phyloP scores from a whole-genome alignment of 2,797 vertebrate genomes.

The Catostomus latipinnis region DNA sequence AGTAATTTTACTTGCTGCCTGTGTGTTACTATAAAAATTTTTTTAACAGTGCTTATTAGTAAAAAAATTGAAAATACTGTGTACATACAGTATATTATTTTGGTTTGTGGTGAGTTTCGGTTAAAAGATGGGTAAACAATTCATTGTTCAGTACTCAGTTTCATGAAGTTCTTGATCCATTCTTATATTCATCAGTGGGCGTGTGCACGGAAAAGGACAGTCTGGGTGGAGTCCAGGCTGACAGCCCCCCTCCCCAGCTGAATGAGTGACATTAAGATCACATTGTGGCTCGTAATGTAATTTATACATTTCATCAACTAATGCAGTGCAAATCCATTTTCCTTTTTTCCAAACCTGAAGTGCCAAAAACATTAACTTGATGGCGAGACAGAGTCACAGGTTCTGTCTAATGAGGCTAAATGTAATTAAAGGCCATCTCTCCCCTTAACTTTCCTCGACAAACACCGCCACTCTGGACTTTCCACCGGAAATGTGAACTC shows the following conservation, averaged over 20 bases:
- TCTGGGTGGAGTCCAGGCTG: constrained; percentile 6
- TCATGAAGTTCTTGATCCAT: neutral
- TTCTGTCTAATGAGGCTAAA: constrained; percentile 64
- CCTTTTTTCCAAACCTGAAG: constrained; percentile 74
- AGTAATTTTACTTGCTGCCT: too few species aligned
- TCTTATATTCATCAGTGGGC: neutral
- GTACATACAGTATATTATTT: too few species aligned
- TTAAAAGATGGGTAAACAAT: neutral
- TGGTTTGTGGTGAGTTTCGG: neutral
- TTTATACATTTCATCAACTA: constrained; percentile 85
- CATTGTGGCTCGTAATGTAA: constrained; percentile 81
- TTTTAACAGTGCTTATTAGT: too few species aligned
- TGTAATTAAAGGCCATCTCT: constrained; percentile 80
- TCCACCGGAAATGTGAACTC: constrained; percentile 6
- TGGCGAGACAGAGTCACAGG: constrained; percentile 75
- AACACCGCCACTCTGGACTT: constrained; percentile 37
- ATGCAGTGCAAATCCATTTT: constrained; percentile 86
- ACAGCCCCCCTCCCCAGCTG: constrained; percentile 31
- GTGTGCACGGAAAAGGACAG: constrained; percentile 19
- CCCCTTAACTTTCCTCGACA: constrained; percentile 18
- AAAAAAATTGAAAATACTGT: too few species aligned
- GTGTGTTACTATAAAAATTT: too few species aligned
- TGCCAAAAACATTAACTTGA: constrained; percentile 83
- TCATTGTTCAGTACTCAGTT: neutral
- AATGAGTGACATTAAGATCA: constrained; percentile 82